Conservation (phyloP, 1,140 invertebrate genomes). For the Drosophila malerkotliana region DNA sequence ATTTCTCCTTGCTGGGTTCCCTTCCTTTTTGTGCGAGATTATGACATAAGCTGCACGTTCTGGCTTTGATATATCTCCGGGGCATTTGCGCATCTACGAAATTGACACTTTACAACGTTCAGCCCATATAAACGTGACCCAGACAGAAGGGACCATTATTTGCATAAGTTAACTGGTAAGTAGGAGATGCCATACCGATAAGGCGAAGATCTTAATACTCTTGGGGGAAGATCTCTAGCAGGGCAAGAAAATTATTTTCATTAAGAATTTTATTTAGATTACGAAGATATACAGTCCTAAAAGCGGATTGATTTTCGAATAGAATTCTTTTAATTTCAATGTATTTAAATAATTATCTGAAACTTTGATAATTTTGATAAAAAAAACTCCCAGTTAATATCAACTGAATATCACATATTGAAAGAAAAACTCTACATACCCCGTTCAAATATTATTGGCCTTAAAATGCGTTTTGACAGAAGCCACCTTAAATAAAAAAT, state of each 20-base stretch:
- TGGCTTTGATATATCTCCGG: conserved; percentile 55
- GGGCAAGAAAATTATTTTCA: too few relatives aligned
- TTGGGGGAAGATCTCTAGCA: neutral
- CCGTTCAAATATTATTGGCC: conserved; percentile 7
- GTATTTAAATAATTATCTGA: too few relatives aligned
- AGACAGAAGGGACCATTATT: conserved; percentile 65
- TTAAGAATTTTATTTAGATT: too few relatives aligned
- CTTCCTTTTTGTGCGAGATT: conserved; percentile 43
- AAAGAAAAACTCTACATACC: conserved; percentile 15
- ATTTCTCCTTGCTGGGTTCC: conserved; percentile 11
- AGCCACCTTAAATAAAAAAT: conserved; percentile 11
- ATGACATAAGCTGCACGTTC: conserved; percentile 81
- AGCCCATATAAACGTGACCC: conserved; percentile 77
- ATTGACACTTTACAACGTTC: conserved; percentile 78
- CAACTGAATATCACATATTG: neutral
- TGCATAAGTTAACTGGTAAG: conserved; percentile 59
- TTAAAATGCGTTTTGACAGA: conserved; percentile 72
- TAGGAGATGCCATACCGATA: conserved; percentile 22
- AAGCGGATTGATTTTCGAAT: too few relatives aligned
- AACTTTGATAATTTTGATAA: too few relatives aligned
- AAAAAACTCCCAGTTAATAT: too few relatives aligned
- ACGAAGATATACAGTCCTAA: too few relatives aligned
- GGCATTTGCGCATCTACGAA: conserved; percentile 61
- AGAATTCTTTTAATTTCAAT: too few relatives aligned
- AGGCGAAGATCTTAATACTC: conserved; percentile 45